A percentile compares a stretch with the other conserved stretches of the same genome.
Conservation (phyloP, 2,113 vertebrate species). For the Osmerus mordax region DNA sequence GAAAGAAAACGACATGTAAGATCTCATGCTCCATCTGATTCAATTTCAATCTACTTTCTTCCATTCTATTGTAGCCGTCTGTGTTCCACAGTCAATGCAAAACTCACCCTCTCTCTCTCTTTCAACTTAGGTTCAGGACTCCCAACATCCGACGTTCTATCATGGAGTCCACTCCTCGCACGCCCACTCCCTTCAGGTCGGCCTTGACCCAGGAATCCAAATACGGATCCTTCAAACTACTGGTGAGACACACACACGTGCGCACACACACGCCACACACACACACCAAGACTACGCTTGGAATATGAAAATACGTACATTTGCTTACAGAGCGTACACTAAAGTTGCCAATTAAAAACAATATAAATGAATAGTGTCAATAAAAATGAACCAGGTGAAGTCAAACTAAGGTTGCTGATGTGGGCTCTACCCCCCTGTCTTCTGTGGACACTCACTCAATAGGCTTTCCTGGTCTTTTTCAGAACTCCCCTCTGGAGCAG, state of each 20-base stretch:
- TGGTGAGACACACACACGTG: slow-evolving; percentile 75
- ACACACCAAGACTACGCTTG: neutral
- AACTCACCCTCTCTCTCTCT: neutral
- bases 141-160: slow-evolving; percentile 91
- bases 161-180: slow-evolving; percentile 88
- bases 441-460: slow-evolving; percentile 14
- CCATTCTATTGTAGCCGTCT: neutral
- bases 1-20: slow-evolving; percentile 91
- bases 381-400: too few relatives aligned
- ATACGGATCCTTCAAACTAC: slow-evolving; percentile 87
- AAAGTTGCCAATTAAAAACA: too few relatives aligned
- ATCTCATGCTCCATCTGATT: slow-evolving; percentile 6
- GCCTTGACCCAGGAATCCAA: slow-evolving; percentile 88
- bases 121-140: slow-evolving; percentile 83
- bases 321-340: too few relatives aligned
- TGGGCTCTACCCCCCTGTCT: neutral
- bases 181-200: slow-evolving; percentile 93
- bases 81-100: neutral
- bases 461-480: slow-evolving; percentile 44
- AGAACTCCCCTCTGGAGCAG: slow-evolving; percentile 84
- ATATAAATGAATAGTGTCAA: too few relatives aligned
- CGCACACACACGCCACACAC: neutral
- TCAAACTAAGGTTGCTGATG: neutral
- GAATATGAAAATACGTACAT: too few relatives aligned
- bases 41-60: neutral